These are phyloP conservation scores for Platorchestia sp. DNA, from an alignment of 1,140 invertebrate species.

Conservation along the genomic window DNA sequence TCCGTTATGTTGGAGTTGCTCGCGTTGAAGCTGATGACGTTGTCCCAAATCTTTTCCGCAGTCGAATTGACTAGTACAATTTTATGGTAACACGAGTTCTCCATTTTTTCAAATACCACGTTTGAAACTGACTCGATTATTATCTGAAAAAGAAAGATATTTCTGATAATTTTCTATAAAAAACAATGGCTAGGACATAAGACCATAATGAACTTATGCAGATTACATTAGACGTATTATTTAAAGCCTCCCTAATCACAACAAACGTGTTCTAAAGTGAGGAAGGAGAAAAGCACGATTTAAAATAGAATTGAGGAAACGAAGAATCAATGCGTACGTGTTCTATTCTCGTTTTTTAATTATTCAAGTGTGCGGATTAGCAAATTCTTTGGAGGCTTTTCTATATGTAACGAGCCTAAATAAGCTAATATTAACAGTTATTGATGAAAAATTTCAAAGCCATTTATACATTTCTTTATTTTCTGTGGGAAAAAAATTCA, in stretches of 20 bases:
- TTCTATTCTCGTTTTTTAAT: too few species aligned
- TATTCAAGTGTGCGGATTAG: too few species aligned
- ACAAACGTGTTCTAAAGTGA: not conserved
- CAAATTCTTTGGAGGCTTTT: too few species aligned
- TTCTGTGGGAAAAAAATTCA: too few species aligned
- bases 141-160: not conserved
- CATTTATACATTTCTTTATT: too few species aligned
- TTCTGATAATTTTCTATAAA: not conserved
- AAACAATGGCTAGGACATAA: not conserved
- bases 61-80: not conserved
- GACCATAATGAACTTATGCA: not conserved
- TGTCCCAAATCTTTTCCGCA: not conserved
- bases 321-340: too few species aligned
- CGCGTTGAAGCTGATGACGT: not conserved
- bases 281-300: too few species aligned
- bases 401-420: too few species aligned
- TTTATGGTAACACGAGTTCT: not conserved
- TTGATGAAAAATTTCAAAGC: too few species aligned
- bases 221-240: not conserved
- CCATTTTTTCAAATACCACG: not conserved
- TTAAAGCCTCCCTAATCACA: not conserved
- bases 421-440: too few species aligned
- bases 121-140: not conserved
- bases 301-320: too few species aligned
- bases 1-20: not conserved